These are phyloP conservation scores for Pristionchus mayeri DNA, from an alignment of 2,888 invertebrate genomes.

Conservation along the genomic window DNA sequence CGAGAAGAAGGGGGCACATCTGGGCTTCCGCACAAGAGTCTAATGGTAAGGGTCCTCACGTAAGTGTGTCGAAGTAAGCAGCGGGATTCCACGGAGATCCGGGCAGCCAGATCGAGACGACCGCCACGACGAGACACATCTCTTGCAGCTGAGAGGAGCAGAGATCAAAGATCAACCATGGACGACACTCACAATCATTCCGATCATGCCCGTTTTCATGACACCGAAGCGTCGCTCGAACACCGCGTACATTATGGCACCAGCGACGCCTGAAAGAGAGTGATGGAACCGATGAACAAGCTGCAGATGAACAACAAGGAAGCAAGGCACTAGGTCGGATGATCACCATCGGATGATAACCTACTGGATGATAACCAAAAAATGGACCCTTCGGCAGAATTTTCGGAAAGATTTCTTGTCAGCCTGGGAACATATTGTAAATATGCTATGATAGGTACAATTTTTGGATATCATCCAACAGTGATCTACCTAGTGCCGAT, in stretches of 20 bases:
- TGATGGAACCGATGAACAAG: too few species aligned
- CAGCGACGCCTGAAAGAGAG: constrained; percentile 57
- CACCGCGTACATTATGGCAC: constrained; percentile 69
- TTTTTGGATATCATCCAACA: too few species aligned
- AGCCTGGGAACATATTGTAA: too few species aligned
- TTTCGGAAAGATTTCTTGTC: too few species aligned
- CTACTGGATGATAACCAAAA: too few species aligned
- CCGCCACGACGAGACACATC: constrained; percentile 63
- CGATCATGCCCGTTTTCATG: constrained; percentile 68
- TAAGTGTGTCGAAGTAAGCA: constrained; percentile 56
- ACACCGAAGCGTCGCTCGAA: constrained; percentile 67
- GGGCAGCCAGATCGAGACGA: constrained; percentile 68
- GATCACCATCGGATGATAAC: too few species aligned
- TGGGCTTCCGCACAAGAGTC: too few species aligned
- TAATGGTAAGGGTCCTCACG: neutral
- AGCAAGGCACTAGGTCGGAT: too few species aligned
- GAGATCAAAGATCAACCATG: neutral
- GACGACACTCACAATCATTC: constrained; percentile 57
- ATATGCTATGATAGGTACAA: too few species aligned
- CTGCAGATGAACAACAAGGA: too few species aligned
- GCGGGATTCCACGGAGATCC: constrained; percentile 69
- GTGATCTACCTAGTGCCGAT: too few species aligned
- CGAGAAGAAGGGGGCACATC: neutral
- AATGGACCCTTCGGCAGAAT: too few species aligned
- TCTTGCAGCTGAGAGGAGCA: constrained; percentile 62